Conservation (phyloP, 2,113 vertebrate species). For the Tetraodon nigroviridis region DNA sequence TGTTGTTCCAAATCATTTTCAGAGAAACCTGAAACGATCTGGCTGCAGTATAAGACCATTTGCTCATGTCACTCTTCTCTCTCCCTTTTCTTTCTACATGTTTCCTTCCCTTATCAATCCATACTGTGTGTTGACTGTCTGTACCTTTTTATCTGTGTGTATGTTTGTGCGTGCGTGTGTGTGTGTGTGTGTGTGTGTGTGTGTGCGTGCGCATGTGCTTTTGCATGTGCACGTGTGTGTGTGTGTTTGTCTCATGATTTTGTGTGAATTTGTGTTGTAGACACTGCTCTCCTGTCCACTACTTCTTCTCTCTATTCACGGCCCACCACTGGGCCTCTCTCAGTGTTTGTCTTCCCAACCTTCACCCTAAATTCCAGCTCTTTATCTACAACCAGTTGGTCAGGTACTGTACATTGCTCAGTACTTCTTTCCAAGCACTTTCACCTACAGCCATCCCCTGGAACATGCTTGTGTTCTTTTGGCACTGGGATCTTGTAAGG, state of each 20-base stretch:
- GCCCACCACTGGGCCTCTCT: slow-evolving; percentile 98
- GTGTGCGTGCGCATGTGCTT: too few relatives aligned
- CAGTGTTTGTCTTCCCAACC: slow-evolving; percentile 98
- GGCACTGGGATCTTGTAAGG: slow-evolving; percentile 48
- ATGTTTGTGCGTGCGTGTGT: neutral
- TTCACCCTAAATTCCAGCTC: slow-evolving; percentile 99
- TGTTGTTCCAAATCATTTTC: neutral
- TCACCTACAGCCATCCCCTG: slow-evolving; percentile 75
- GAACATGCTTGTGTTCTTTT: slow-evolving; percentile 90
- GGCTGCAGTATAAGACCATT: slow-evolving; percentile 30
- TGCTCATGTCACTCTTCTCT: slow-evolving; percentile 68
- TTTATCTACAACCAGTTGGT: slow-evolving; percentile 99
- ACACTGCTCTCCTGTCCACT: slow-evolving; percentile 98
- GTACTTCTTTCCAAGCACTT: slow-evolving; percentile 32
- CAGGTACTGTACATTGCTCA: slow-evolving; percentile 90
- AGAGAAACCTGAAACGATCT: slow-evolving; percentile 6
- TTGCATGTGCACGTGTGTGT: too few relatives aligned
- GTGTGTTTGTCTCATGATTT: slow-evolving; percentile 41
- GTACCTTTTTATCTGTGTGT: slow-evolving; percentile 15
- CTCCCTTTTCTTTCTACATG: slow-evolving; percentile 76
- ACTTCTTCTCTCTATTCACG: slow-evolving; percentile 99
- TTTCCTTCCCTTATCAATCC: slow-evolving; percentile 23
- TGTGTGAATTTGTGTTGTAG: slow-evolving; percentile 80
- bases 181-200: slow-evolving; percentile 7
- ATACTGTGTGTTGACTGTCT: slow-evolving; percentile 20